Conservation (phyloP, 2,888 invertebrate species). For the Eucriotettix oculatus region DNA sequence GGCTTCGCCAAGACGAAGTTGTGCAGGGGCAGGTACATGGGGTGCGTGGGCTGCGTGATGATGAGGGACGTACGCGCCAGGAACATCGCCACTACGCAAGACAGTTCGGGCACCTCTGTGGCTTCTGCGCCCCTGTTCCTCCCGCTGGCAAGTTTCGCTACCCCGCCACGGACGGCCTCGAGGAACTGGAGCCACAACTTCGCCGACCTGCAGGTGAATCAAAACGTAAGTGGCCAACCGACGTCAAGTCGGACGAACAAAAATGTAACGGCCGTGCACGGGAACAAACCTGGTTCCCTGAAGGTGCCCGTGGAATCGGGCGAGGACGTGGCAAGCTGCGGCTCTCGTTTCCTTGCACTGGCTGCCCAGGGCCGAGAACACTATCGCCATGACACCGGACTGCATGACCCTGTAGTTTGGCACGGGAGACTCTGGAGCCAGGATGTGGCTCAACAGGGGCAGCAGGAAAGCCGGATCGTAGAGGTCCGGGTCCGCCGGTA, state of each 20-base stretch:
- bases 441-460: constrained; percentile 54
- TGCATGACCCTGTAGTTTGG: constrained; percentile 52
- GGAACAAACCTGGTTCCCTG: constrained; percentile 43
- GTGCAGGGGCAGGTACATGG: constrained; percentile 62
- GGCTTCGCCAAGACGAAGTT: constrained; percentile 64
- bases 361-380: constrained; percentile 53
- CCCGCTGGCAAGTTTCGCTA: constrained; percentile 20
- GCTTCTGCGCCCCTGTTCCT: neutral
- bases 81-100: constrained; percentile 47
- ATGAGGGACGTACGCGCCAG: constrained; percentile 52
- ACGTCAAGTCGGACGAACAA: neutral
- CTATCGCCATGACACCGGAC: constrained; percentile 51
- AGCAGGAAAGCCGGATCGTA: constrained; percentile 76
- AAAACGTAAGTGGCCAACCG: neutral
- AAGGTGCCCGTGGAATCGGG: constrained; percentile 55
- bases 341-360: constrained; percentile 46
- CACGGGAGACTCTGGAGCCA: constrained; percentile 58
- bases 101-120: constrained; percentile 28
- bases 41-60: constrained; percentile 54
- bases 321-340: constrained; percentile 56
- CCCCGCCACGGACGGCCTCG: constrained; percentile 46
- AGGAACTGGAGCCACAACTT: constrained; percentile 49
- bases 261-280: neutral
- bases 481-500: constrained; percentile 22
- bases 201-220: too few relatives aligned